Percentiles rank a stretch among this genome's conserved stretches.
phyloP scores from a whole-genome alignment of 2,113 vertebrate species.

The Brachypteracias leptosomus region DNA sequence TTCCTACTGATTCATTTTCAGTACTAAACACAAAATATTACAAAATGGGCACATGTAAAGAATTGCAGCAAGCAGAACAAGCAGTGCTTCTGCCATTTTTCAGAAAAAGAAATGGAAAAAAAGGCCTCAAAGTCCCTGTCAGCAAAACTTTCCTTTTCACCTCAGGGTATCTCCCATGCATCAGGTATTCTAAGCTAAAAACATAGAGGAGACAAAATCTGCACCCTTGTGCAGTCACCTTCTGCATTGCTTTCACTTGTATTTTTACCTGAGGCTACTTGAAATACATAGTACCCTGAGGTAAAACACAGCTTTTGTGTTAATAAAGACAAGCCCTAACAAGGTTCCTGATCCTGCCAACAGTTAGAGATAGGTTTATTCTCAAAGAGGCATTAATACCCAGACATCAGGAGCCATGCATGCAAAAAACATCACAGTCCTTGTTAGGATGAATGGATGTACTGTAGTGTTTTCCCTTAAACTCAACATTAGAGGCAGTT shows the following conservation, averaged over 20 bases:
- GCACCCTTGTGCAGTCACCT: background rate
- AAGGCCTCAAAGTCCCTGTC: background rate
- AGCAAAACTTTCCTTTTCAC: constrained; percentile 16
- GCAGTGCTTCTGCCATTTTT: background rate
- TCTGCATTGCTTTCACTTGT: background rate
- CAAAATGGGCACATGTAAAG: background rate
- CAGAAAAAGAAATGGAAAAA: background rate
- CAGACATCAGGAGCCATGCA: background rate
- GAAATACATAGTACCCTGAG: constrained; percentile 24
- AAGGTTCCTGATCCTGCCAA: background rate
- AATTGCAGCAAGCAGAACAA: background rate
- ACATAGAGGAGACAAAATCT: background rate
- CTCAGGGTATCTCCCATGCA: background rate
- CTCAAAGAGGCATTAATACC: background rate
- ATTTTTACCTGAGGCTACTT: constrained; percentile 34
- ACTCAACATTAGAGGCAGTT: background rate
- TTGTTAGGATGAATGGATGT: background rate
- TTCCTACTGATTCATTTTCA: background rate
- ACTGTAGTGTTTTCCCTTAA: background rate
- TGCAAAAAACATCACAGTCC: background rate
- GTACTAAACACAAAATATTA: constrained; percentile 14
- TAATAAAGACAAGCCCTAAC: background rate
- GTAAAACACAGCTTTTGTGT: constrained; percentile 1
- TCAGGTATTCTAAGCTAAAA: background rate
- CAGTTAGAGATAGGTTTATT: background rate